Conservation (phyloP, 2,888 invertebrate genomes). For the Erpobdella octoculata region DNA sequence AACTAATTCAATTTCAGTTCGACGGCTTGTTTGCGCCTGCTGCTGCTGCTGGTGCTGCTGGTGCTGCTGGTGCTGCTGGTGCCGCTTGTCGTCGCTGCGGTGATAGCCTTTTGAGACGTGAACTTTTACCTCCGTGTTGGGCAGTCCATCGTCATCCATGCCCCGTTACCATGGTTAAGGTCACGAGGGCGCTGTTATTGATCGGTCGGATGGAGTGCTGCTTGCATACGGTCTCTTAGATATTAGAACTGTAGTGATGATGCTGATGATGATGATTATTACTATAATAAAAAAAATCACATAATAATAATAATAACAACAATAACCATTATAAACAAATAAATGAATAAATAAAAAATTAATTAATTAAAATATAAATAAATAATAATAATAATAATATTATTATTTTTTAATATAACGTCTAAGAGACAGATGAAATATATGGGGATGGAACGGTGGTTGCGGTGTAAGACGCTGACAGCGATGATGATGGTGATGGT, state of each 20-base stretch:
- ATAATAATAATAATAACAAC: background rate
- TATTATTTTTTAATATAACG: background rate
- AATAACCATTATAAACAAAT: background rate
- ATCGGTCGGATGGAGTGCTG: background rate
- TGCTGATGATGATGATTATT: background rate
- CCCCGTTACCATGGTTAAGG: background rate
- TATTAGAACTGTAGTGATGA: background rate
- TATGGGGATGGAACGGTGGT: constrained; percentile 15
- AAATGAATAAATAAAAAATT: background rate
- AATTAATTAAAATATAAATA: background rate
- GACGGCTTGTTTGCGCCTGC: no score
- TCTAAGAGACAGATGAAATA: no score
- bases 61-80: background rate
- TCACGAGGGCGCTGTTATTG: background rate
- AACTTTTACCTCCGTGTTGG: background rate
- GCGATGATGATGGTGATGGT: constrained; percentile 22
- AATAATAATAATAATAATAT: background rate
- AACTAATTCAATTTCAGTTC: no score
- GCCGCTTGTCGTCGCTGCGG: background rate
- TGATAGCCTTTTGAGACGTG: background rate
- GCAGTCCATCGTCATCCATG: constrained; percentile 10
- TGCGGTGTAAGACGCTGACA: constrained; percentile 12
- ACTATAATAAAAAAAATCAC: background rate
- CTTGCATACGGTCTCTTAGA: background rate
- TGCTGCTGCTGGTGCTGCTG: no score